A percentile compares a stretch with the other conserved stretches of the same genome.
Evolutionary conservation across 2,113 vertebrate species (phyloP).

Genomic region (Tringa solitaria): DNA sequence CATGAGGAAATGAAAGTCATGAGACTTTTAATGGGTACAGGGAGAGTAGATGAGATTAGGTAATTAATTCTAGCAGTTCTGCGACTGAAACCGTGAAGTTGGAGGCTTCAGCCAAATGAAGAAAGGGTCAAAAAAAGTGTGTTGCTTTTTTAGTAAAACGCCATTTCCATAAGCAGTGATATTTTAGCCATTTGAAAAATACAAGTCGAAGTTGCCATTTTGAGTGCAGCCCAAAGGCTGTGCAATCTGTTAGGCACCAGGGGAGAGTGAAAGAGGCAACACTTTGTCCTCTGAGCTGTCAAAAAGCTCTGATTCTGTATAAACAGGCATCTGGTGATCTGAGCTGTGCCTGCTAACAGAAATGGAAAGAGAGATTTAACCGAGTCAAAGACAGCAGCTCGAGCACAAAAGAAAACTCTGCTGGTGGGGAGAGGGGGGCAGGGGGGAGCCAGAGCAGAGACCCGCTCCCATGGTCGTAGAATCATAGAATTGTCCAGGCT

Average conservation of each 20-base stretch:
- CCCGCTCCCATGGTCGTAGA: neutral
- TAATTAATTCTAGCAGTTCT: conserved; percentile 6
- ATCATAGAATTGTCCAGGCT: neutral
- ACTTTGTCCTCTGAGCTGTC: conserved; percentile 64
- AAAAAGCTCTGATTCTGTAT: conserved; percentile 53
- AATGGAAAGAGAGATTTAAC: neutral
- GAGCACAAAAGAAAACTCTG: neutral
- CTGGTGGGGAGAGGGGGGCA: neutral
- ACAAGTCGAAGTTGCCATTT: conserved; percentile 39
- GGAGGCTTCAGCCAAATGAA: neutral
- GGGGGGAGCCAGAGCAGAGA: neutral
- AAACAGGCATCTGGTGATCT: conserved; percentile 64
- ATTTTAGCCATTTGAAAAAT: conserved; percentile 57
- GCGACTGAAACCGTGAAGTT: neutral
- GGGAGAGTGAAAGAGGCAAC: conserved; percentile 60
- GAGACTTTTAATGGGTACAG: neutral
- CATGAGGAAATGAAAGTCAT: neutral
- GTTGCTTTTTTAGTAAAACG: neutral
- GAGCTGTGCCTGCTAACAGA: conserved; percentile 5
- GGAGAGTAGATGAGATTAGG: neutral
- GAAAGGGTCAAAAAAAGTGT: conserved; percentile 6
- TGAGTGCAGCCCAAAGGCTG: conserved; percentile 61
- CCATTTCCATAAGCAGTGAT: conserved; percentile 38
- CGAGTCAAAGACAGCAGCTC: neutral
- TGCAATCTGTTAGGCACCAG: conserved; percentile 63